Evolutionary conservation across 2,797 vertebrate genomes (phyloP), one percentile per base, ranked within the genome.

Genomic region (Paedocypris micromegethes): DNA sequence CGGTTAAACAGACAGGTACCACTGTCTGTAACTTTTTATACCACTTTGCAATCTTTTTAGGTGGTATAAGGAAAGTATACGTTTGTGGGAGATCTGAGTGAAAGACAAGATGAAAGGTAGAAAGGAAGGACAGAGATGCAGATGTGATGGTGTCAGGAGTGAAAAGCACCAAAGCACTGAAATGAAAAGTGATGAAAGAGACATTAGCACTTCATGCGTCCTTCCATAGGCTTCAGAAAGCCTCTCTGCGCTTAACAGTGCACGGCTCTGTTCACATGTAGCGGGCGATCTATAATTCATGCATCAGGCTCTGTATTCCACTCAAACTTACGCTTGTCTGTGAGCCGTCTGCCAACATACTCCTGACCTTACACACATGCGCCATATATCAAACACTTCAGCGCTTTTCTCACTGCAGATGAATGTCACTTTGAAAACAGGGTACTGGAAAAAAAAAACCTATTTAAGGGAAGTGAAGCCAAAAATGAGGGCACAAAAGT

Each of bases 261-360:
- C 69, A 56, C 60, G 45, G 66, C 50, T 70, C 55, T 51, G 23
- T 58, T 61, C 51, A 9, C 56, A 65, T 63, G 66, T 57, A 47
- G 59, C 5, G 2, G 67, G 2, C 54, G 50, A 82, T 85, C 76
- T 76, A 82, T 85, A 78, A 85, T 85, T 84, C 63, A 86, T 75
- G 43, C 37, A n/a, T 5, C 47, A 66, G n/a, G 71, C 80, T 85
- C 55, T 66, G 79, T 67, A 84, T 86, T 85, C 83, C 63, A 58
- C 70, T 52, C 72, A 59, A 78, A 74, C 74, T 76, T 57, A 50
- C 78, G 80, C 73, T 81, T 7, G 71, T 75, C 80, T 78, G 67
- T 64, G n/a, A 55, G 51, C 49, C 45, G 53, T 74, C 65, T 76
- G 61, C 56, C 45, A 62, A 51, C 57, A 45, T 62, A 46, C 56